A percentile compares a stretch with the other conserved stretches of the same genome.
phyloP scores from a whole-genome alignment of 1,140 invertebrate species.

The Caenorhabditis latens region DNA sequence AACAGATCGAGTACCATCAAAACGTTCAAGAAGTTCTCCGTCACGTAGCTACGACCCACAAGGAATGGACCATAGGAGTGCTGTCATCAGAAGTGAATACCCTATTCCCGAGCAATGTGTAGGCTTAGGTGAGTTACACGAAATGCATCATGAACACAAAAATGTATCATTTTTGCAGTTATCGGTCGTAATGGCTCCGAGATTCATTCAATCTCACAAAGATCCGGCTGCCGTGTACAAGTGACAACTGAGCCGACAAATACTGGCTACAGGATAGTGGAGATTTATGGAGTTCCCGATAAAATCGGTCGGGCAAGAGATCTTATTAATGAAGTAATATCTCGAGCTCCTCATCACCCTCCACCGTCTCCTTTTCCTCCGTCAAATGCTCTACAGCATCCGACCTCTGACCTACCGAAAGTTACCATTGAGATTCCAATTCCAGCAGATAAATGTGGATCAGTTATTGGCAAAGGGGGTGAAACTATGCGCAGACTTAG shows the following conservation, averaged over 20 bases:
- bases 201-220: conserved; percentile 1
- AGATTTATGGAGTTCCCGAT: neutral
- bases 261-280: neutral
- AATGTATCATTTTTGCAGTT: neutral
- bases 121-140: neutral
- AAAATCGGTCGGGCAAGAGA: neutral
- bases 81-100: too few species aligned
- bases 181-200: neutral
- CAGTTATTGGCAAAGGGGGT: conserved; percentile 95
- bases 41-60: too few species aligned
- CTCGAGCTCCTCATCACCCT: neutral
- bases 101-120: conserved; percentile 8
- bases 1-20: too few species aligned
- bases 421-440: conserved; percentile 91
- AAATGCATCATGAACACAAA: neutral
- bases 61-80: neutral
- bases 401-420: neutral
- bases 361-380: neutral
- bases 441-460: conserved; percentile 94
- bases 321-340: neutral
- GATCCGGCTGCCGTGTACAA: neutral
- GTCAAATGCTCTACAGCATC: too few species aligned
- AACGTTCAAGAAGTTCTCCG: too few species aligned
- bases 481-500: conserved; percentile 98
- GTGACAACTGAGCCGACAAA: neutral